Evolutionary conservation across 2,888 invertebrate species (phyloP).

Genomic region (Limulus polyphemus): DNA sequence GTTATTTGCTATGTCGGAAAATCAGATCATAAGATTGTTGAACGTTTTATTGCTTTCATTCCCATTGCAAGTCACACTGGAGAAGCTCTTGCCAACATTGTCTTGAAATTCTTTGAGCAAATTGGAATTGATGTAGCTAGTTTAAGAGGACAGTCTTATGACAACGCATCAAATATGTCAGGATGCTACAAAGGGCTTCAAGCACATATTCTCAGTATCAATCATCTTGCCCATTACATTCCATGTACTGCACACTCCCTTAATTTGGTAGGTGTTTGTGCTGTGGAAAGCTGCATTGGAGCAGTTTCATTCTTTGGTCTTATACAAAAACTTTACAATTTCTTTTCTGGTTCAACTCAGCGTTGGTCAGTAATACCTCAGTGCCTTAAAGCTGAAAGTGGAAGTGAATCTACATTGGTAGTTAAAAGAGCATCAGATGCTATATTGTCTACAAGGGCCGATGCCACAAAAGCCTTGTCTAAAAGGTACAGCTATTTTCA

Average conservation of each 20-base stretch:
- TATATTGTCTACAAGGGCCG: conserved; percentile 2
- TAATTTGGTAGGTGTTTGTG: conserved; percentile 11
- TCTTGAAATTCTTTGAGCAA: neutral
- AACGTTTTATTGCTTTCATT: conserved; percentile 32
- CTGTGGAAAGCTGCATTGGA: neutral
- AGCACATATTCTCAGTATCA: neutral
- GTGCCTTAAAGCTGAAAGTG: conserved; percentile 1
- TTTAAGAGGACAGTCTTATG: neutral
- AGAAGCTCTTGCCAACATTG: conserved; percentile 27
- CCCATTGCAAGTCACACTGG: conserved; percentile 18
- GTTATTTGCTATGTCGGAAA: conserved; percentile 31
- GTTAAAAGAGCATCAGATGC: conserved; percentile 2
- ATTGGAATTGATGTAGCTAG: conserved; percentile 6
- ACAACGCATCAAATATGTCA: conserved; percentile 2
- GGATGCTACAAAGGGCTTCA: conserved; percentile 1
- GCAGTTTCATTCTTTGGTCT: neutral
- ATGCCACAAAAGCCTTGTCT: conserved; percentile 4
- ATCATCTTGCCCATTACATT: neutral
- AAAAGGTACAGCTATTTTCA: conserved; percentile 4
- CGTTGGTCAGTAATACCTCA: conserved; percentile 3
- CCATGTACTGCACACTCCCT: conserved; percentile 2
- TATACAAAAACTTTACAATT: neutral
- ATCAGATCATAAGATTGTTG: conserved; percentile 14
- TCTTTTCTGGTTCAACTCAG: conserved; percentile 2
- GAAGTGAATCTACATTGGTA: no score